Conservation (phyloP, 2,797 vertebrate species). For the Xenopus petersii region DNA sequence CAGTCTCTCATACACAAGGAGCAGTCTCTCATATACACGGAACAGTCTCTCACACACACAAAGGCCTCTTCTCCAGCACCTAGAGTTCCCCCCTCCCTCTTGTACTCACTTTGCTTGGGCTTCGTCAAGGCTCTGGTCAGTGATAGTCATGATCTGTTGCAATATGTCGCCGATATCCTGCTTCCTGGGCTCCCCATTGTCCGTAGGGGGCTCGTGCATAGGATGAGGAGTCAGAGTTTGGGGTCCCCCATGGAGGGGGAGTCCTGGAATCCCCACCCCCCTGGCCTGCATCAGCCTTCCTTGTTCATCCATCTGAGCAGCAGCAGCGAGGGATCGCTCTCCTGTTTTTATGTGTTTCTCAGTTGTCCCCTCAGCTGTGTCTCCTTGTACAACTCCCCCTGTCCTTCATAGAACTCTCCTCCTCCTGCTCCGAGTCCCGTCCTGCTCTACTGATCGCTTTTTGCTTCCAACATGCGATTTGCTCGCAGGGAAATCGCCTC, state of each 20-base stretch:
- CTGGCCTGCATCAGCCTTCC: constrained; percentile 59
- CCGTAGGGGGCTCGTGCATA: constrained; percentile 71
- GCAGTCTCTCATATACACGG: not conserved
- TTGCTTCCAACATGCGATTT: too few species aligned
- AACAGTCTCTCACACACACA: not conserved
- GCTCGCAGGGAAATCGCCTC: too few species aligned
- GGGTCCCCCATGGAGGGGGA: constrained; percentile 54
- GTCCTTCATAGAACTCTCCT: not conserved
- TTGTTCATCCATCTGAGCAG: constrained; percentile 58
- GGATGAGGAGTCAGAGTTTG: constrained; percentile 53
- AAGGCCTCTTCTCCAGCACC: constrained; percentile 6
- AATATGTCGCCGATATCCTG: constrained; percentile 87
- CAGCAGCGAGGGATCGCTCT: constrained; percentile 49
- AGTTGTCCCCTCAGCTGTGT: not conserved
- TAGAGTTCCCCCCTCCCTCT: not conserved
- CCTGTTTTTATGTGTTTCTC: constrained; percentile 22
- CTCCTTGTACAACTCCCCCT: not conserved
- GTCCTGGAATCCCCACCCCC: constrained; percentile 53
- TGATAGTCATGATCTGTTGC: constrained; percentile 94
- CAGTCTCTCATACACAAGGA: too few species aligned
- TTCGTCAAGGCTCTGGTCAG: constrained; percentile 94
- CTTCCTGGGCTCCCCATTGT: constrained; percentile 79
- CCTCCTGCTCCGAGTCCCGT: too few species aligned
- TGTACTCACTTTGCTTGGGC: constrained; percentile 87
- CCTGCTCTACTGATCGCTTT: too few species aligned